Conservation (phyloP, 2,888 invertebrate genomes). For the Drosophila aldrichi region DNA sequence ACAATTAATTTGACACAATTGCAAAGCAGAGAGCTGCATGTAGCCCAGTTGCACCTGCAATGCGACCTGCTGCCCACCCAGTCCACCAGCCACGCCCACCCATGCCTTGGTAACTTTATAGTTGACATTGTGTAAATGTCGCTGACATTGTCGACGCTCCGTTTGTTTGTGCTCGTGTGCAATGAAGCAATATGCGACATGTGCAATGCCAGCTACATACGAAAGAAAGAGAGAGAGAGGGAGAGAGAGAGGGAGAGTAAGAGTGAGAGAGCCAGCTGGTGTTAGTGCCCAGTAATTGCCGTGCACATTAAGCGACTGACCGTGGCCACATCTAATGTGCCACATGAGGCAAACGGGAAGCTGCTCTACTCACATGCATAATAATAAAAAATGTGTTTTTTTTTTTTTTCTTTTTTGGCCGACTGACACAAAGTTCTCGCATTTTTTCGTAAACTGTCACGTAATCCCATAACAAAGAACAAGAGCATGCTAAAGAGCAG, state of each 20-base stretch:
- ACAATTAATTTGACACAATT: slow-evolving; percentile 80
- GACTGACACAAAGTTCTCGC: slow-evolving; percentile 14
- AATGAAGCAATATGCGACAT: slow-evolving; percentile 60
- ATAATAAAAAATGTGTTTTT: slow-evolving; percentile 35
- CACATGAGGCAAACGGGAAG: slow-evolving; percentile 30
- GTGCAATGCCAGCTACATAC: slow-evolving; percentile 23
- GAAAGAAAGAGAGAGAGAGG: not conserved
- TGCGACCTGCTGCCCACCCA: not conserved
- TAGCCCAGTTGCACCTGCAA: slow-evolving; percentile 45
- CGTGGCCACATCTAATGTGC: slow-evolving; percentile 43
- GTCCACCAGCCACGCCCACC: not conserved
- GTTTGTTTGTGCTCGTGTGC: slow-evolving; percentile 59
- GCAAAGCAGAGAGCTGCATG: slow-evolving; percentile 67
- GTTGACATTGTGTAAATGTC: slow-evolving; percentile 73
- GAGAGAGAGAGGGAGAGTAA: not conserved
- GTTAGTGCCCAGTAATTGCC: slow-evolving; percentile 43
- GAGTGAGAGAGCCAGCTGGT: not conserved
- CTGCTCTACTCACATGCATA: slow-evolving; percentile 33
- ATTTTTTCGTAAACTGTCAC: slow-evolving; percentile 25
- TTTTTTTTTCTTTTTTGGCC: slow-evolving; percentile 17
- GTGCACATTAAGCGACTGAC: slow-evolving; percentile 54
- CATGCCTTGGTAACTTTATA: slow-evolving; percentile 50
- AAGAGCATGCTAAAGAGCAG: not conserved
- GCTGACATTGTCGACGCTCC: slow-evolving; percentile 59
- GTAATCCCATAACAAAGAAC: slow-evolving; percentile 11